These are phyloP conservation scores for Poecilus cupreus DNA, from an alignment of 2,888 invertebrate species.

Conservation along the genomic window DNA sequence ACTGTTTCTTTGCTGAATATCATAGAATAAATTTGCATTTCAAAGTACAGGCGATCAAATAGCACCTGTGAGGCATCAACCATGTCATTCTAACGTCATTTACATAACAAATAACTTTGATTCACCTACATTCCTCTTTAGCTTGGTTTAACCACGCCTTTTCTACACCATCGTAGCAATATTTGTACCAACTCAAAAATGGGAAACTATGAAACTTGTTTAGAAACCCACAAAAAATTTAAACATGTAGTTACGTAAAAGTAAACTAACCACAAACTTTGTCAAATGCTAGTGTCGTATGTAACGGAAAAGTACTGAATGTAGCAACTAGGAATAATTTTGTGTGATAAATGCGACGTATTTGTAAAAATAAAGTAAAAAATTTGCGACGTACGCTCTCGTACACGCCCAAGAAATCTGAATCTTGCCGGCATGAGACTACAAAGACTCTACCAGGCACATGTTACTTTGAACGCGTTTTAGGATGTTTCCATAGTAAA, in stretches of 20 bases:
- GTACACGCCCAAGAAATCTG: slow-evolving; percentile 11
- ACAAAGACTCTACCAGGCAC: background rate
- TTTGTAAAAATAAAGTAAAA: background rate
- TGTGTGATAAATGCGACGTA: too few species aligned
- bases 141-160: slow-evolving; percentile 4
- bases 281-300: background rate
- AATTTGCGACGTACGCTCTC: background rate
- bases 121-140: background rate
- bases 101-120: slow-evolving; percentile 14
- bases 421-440: background rate
- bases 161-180: background rate
- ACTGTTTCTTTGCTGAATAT: background rate
- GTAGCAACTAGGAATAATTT: too few species aligned
- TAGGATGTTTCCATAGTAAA: too few species aligned
- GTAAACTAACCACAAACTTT: background rate
- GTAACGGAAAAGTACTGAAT: background rate
- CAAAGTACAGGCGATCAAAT: background rate
- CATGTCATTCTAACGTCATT: background rate
- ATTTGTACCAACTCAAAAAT: background rate
- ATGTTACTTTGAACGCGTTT: background rate
- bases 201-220: background rate
- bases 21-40: slow-evolving; percentile 10
- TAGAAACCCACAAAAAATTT: background rate
- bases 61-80: slow-evolving; percentile 1
- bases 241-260: background rate